phyloP scores from a whole-genome alignment of 2,888 invertebrate genomes.

The Mimas tiliae region DNA sequence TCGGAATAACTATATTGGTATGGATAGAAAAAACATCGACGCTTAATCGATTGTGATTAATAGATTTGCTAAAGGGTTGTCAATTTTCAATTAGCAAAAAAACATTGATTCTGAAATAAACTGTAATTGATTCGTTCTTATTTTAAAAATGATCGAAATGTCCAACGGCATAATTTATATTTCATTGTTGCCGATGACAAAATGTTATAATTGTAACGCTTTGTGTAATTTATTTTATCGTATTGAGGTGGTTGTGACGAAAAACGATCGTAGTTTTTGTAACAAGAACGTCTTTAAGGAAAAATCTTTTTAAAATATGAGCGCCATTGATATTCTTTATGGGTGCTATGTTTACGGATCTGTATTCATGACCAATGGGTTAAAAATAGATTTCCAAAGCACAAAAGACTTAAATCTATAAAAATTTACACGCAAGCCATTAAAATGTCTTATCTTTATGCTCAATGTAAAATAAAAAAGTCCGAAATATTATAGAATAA shows the following conservation, averaged over 20 bases:
- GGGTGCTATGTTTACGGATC: slow-evolving; percentile 16
- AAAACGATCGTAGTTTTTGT: slow-evolving; percentile 11
- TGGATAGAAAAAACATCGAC: slow-evolving; percentile 56
- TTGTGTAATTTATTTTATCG: neutral
- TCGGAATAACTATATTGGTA: slow-evolving; percentile 70
- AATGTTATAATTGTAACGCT: neutral
- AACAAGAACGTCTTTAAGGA: slow-evolving; percentile 26
- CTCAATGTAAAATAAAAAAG: too few species aligned
- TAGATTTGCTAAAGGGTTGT: slow-evolving; percentile 34
- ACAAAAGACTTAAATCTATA: slow-evolving; percentile 4
- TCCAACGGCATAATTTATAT: neutral
- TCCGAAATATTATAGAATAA: too few species aligned
- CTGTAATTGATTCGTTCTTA: neutral
- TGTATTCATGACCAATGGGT: slow-evolving; percentile 8
- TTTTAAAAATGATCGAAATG: neutral
- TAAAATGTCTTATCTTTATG: neutral
- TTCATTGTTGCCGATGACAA: neutral
- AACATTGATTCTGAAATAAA: neutral
- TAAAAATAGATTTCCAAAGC: neutral
- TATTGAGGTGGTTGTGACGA: neutral
- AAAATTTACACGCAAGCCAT: neutral
- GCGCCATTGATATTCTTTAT: slow-evolving; percentile 18
- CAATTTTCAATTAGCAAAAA: slow-evolving; percentile 11
- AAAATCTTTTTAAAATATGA: slow-evolving; percentile 11
- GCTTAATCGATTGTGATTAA: slow-evolving; percentile 47